Percentiles rank a stretch among this genome's conserved stretches.
Evolutionary conservation across 2,113 vertebrate species (phyloP).

Genomic region (Lanius collurio): DNA sequence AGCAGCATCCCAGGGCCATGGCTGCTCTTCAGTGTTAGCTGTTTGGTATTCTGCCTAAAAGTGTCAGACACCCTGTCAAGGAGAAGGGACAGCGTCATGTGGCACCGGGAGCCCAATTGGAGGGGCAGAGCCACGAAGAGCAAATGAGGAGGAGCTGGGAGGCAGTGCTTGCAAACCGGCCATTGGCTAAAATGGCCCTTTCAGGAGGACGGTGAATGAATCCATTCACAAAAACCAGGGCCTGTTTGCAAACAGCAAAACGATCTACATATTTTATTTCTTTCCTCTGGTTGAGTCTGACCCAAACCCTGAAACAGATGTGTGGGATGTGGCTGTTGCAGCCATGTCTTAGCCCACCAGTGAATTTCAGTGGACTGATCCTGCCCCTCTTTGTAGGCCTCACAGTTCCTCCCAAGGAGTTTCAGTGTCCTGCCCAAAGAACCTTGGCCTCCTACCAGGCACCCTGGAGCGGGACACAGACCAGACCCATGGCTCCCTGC

Average conservation of each 20-base stretch:
- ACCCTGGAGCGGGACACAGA: accelerated
- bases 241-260: slow-evolving; percentile 14
- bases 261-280: not conserved
- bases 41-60: not conserved
- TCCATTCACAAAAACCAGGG: slow-evolving; percentile 27
- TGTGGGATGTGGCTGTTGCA: not conserved
- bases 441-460: not conserved
- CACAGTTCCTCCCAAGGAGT: accelerated
- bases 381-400: not conserved
- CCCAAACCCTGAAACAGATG: not conserved
- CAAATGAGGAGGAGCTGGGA: not conserved
- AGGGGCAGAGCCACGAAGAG: not conserved
- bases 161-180: not conserved
- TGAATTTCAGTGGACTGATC: not conserved
- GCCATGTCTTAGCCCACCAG: not conserved
- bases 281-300: not conserved
- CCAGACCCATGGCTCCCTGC: accelerated
- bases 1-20: not conserved
- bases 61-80: not conserved
- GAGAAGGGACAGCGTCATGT: not conserved
- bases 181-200: slow-evolving; percentile 36
- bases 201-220: not conserved
- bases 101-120: not conserved
- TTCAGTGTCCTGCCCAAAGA: not conserved
- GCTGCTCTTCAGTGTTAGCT: not conserved